A percentile compares a stretch with the other conserved stretches of the same genome.
These are phyloP conservation scores for Arion vulgaris DNA, from an alignment of 1,140 invertebrate species.

Conservation along the genomic window DNA sequence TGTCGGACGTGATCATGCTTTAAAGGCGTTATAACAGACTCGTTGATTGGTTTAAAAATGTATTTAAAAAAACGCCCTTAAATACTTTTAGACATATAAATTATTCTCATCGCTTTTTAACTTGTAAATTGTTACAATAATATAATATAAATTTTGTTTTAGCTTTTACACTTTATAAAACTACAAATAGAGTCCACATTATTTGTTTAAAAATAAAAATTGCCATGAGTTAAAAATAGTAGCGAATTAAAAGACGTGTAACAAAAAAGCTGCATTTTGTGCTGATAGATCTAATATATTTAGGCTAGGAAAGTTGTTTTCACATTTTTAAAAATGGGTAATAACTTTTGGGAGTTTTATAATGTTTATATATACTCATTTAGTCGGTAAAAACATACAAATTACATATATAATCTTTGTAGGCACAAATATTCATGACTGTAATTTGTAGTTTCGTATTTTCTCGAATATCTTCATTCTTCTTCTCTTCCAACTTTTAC, in stretches of 20 bases:
- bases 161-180: neutral
- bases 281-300: neutral
- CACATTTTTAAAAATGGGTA: too few relatives aligned
- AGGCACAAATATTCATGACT: too few relatives aligned
- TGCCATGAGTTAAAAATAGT: neutral
- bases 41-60: neutral
- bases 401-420: too few relatives aligned
- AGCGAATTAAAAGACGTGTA: neutral
- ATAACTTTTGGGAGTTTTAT: too few relatives aligned
- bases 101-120: neutral
- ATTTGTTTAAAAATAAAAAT: neutral
- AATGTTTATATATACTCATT: too few relatives aligned
- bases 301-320: too few relatives aligned
- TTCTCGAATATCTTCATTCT: too few relatives aligned
- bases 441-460: too few relatives aligned
- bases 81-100: neutral
- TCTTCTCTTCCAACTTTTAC: too few relatives aligned
- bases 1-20: constrained; percentile 39
- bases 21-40: neutral
- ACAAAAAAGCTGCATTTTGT: neutral
- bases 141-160: neutral
- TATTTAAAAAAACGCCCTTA: neutral
- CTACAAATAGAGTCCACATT: neutral
- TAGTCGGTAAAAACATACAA: too few relatives aligned
- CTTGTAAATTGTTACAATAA: neutral